Evolutionary conservation across 2,113 vertebrate genomes (phyloP), one percentile per base, ranked within the genome.

Genomic region (Poeciliopsis turrubarensis): DNA sequence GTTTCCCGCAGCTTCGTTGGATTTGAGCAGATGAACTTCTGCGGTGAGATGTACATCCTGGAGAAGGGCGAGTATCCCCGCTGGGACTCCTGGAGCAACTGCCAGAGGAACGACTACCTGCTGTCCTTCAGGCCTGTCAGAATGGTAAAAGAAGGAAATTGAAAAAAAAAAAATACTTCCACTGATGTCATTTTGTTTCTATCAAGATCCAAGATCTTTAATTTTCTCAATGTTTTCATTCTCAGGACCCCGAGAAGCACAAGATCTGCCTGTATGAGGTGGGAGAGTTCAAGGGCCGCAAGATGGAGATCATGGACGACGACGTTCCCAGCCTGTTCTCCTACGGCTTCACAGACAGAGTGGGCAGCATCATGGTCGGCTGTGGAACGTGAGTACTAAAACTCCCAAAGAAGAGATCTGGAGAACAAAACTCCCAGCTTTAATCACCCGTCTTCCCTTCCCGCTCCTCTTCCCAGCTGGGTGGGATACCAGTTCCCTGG

Each of bases 251-350:
- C 0, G 95, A 95, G 90, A 95, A 96, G 91, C 95, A 96, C 91
- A 96, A 96, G 92, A 95, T 96, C 92, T 95, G 95, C 87, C 91
- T 96, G 91, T 95, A 92, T 5, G 95, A 96, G 91, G 92, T 95
- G 5, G 95, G 94, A n/a, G 92, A 95, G 78, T 95, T 94, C 90
- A 95, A 95, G 93, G 95, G 95, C 44, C 94, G 95, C 79, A 96
- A 96, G 90, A 96, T 96, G 95, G 95, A 96, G 93, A 96, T 96
- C 91, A 93, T 94, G 93, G 95, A 96, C 39, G 95, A 96, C 26
- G 95, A 95, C 7, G 95, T 95, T 65, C 95, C 95, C 75, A 95
- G 95, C 78, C 78, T 96, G 78, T 95, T 92, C 89, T 94, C 95
- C 47, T 95, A 96, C 3, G 95, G 95, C 74, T 96, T 96, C 92